phyloP scores from a whole-genome alignment of 35 echinoderm and acorn worm genomes.

The Lytechinus pictus region DNA sequence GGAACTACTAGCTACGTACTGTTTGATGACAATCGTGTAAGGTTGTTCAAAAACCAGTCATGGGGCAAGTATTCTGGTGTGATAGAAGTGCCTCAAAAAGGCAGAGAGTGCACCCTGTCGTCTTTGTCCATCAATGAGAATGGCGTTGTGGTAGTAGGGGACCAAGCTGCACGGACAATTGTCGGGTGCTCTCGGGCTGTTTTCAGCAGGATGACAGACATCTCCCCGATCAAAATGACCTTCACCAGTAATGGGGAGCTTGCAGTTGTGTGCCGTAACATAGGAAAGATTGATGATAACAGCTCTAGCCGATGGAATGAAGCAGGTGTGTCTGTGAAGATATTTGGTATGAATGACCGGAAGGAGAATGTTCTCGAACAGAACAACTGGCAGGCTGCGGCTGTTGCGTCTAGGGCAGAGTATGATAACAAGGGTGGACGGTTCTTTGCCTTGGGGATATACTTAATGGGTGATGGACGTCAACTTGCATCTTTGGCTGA shows the following conservation, averaged over 20 bases:
- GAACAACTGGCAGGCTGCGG: slow-evolving; percentile 50
- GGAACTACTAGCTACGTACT: not conserved
- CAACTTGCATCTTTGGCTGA: slow-evolving; percentile 29
- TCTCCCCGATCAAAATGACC: slow-evolving; percentile 32
- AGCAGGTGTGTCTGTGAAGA: slow-evolving; percentile 9
- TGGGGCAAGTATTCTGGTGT: not conserved
- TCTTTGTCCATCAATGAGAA: not conserved
- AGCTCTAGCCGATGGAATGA: not conserved
- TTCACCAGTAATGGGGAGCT: slow-evolving; percentile 7
- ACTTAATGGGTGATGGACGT: slow-evolving; percentile 13
- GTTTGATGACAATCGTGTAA: slow-evolving; percentile 5
- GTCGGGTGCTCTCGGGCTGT: not conserved
- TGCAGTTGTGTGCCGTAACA: slow-evolving; percentile 26
- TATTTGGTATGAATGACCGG: not conserved
- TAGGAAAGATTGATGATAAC: not conserved
- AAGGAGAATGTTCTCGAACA: not conserved
- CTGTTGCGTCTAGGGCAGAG: not conserved
- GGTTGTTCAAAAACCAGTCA: not conserved
- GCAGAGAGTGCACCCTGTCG: not conserved
- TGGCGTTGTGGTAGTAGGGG: not conserved
- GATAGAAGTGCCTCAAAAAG: not conserved
- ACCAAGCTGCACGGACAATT: slow-evolving; percentile 12
- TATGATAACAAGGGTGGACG: not conserved
- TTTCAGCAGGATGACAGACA: not conserved
- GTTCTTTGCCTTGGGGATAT: slow-evolving; percentile 42